phyloP scores from a whole-genome alignment of 2,888 invertebrate genomes.

The Cantharis flavilabris region DNA sequence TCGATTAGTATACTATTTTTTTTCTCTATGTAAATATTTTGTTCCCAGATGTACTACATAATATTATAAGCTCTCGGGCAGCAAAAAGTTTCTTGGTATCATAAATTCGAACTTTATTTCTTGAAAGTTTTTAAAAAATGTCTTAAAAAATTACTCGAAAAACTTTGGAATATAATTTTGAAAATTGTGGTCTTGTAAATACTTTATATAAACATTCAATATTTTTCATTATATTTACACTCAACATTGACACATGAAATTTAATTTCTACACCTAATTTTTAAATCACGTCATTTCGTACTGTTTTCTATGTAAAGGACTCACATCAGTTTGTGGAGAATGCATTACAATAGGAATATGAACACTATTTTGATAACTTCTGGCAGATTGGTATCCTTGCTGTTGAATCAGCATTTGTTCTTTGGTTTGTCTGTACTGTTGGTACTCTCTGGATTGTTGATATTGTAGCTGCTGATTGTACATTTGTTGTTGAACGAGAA shows the following conservation, averaged over 20 bases:
- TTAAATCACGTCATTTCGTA: conserved; percentile 41
- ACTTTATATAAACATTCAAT: conserved; percentile 3
- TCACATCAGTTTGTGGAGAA: conserved; percentile 47
- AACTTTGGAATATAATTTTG: not conserved
- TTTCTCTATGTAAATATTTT: not conserved
- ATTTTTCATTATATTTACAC: conserved; percentile 21
- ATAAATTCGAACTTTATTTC: too few species aligned
- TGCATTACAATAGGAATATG: conserved; percentile 49
- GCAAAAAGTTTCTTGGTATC: not conserved
- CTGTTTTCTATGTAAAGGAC: conserved; percentile 37
- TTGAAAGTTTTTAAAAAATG: too few species aligned
- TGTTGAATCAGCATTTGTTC: conserved; percentile 49
- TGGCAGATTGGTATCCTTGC: conserved; percentile 41
- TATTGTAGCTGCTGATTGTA: conserved; percentile 46
- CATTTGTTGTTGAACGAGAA: conserved; percentile 47
- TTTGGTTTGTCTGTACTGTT: conserved; percentile 48
- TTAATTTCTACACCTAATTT: conserved; percentile 18
- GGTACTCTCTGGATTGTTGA: conserved; percentile 46
- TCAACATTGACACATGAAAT: conserved; percentile 23
- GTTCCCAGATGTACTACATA: not conserved
- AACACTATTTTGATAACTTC: conserved; percentile 48
- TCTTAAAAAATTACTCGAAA: too few species aligned
- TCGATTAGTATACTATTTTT: not conserved
- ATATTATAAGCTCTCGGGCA: not conserved
- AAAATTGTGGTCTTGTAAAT: not conserved